phyloP scores from a whole-genome alignment of 2,113 vertebrate species.

The Plotosus lineatus region DNA sequence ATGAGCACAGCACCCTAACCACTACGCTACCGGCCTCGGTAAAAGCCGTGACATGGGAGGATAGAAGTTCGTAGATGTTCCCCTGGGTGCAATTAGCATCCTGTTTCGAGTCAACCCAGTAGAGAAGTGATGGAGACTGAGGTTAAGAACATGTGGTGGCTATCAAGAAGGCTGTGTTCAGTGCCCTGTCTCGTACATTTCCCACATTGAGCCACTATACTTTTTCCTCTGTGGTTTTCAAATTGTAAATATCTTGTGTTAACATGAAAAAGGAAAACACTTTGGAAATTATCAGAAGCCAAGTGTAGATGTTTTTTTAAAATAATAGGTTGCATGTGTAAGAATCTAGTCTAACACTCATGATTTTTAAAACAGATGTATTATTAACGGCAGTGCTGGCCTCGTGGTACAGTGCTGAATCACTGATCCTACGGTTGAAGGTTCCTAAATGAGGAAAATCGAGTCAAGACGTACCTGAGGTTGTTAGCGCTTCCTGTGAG shows the following conservation, averaged over 20 bases:
- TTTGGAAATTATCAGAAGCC: not conserved
- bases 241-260: not conserved
- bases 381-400: too few relatives aligned
- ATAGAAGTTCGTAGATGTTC: conserved; percentile 2
- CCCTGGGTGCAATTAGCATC: conserved; percentile 14
- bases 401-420: too few relatives aligned
- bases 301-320: not conserved
- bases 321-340: conserved; percentile 15
- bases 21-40: too few relatives aligned
- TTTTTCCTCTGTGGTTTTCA: not conserved
- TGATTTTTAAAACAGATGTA: conserved; percentile 3
- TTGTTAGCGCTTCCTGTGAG: not conserved
- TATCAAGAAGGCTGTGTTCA: not conserved
- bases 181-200: not conserved
- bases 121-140: not conserved
- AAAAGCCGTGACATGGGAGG: too few relatives aligned
- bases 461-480: not conserved
- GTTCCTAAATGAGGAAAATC: not conserved
- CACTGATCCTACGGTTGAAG: too few relatives aligned
- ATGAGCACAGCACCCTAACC: too few relatives aligned
- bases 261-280: not conserved
- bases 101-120: not conserved
- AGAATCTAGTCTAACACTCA: not conserved
- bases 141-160: conserved; percentile 16
- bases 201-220: not conserved